These are phyloP conservation scores for Sebastes cheni DNA, from an alignment of 2,797 vertebrate genomes.

Conservation along the genomic window DNA sequence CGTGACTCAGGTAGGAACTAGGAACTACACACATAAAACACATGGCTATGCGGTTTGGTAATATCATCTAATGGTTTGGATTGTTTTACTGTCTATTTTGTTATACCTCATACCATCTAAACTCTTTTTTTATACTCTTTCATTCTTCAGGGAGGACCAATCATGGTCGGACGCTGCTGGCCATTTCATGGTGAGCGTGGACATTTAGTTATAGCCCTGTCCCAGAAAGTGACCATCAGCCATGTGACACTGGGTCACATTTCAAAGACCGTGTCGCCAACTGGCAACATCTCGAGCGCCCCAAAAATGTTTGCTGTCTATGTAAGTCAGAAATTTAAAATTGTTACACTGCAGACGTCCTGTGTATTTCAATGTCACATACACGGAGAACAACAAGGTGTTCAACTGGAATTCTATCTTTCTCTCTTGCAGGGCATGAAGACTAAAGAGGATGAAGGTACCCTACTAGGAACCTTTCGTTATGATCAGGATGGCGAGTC, in stretches of 20 bases:
- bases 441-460: neutral
- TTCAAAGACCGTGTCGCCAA: neutral
- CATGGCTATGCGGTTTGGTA: no score
- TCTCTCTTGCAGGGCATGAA: neutral
- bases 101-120: no score
- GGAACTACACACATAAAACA: no score
- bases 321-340: neutral
- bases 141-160: no score
- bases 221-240: neutral
- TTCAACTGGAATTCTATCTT: neutral
- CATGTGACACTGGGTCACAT: no score
- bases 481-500: neutral
- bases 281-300: neutral
- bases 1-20: neutral
- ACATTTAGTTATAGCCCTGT: neutral
- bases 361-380: no score
- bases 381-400: neutral
- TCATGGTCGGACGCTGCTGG: no score
- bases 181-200: no score
- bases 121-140: no score
- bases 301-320: slow-evolving; percentile 6
- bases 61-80: no score
- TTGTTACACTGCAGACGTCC: neutral
- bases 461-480: neutral
- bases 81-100: no score